Conservation (phyloP, 2,888 invertebrate species). For the Tetheella fluctuosa region DNA sequence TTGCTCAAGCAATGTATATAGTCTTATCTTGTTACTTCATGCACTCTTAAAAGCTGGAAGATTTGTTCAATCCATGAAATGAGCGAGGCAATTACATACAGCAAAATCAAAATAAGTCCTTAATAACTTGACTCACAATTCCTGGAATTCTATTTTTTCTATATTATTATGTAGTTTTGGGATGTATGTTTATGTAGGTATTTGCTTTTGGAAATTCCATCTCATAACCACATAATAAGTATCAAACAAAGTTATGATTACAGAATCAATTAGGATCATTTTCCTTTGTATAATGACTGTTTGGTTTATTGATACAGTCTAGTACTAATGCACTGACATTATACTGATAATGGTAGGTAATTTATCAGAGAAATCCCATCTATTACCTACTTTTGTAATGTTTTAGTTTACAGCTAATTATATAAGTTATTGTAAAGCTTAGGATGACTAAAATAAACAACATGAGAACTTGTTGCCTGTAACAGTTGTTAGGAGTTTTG, state of each 20-base stretch:
- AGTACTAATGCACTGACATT: background rate
- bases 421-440: background rate
- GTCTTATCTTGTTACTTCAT: background rate
- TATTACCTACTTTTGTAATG: background rate
- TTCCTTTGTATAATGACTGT: background rate
- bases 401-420: background rate
- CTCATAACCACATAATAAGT: no score
- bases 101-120: background rate
- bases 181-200: no score
- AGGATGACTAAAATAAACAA: background rate
- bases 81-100: background rate
- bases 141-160: no score
- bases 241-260: background rate
- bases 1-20: background rate
- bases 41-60: background rate
- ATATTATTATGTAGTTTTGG: no score
- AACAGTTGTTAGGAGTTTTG: constrained; percentile 25
- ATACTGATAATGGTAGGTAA: background rate
- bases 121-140: background rate
- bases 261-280: background rate
- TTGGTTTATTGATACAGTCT: background rate
- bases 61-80: background rate
- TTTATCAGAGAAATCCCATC: background rate
- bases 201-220: no score
- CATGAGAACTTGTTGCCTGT: background rate